Conservation (phyloP, 2,797 vertebrate genomes). For the Enteromius viviparus region DNA sequence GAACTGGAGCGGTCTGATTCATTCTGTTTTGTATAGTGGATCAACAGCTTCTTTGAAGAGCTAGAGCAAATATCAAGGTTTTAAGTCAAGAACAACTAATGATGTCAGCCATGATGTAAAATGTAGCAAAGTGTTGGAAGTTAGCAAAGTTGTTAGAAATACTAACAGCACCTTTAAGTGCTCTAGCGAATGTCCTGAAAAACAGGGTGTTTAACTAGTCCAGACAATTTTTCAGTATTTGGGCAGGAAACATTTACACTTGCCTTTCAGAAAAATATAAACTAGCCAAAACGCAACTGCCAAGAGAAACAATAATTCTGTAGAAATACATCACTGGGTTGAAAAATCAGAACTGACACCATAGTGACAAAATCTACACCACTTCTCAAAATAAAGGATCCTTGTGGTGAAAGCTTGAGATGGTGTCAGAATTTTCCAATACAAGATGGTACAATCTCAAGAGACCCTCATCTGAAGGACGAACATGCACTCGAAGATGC, state of each 20-base stretch:
- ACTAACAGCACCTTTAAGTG: neutral
- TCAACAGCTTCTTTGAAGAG: neutral
- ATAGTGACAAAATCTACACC: constrained; percentile 37
- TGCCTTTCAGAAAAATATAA: neutral
- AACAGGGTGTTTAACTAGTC: neutral
- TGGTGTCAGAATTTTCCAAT: constrained; percentile 10
- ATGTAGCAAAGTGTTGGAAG: neutral
- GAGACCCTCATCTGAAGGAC: constrained; percentile 38
- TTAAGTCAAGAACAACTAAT: neutral
- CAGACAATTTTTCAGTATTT: neutral
- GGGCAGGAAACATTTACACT: neutral
- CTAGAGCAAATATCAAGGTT: neutral
- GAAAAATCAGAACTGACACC: constrained; percentile 31
- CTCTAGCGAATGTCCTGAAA: neutral
- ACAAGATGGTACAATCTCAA: constrained; percentile 41
- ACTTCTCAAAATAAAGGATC: constrained; percentile 36
- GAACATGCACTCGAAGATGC: constrained; percentile 22
- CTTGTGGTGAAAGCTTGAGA: constrained; percentile 15
- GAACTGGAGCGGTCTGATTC: neutral
- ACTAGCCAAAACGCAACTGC: neutral
- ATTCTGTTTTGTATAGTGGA: neutral
- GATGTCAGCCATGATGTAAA: neutral
- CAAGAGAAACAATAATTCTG: constrained; percentile 7
- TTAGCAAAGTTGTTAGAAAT: neutral
- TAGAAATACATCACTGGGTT: constrained; percentile 13